Percentiles rank a stretch among this genome's conserved stretches.
phyloP scores from a whole-genome alignment of 2,888 invertebrate genomes.

The Rotaria macrura region DNA sequence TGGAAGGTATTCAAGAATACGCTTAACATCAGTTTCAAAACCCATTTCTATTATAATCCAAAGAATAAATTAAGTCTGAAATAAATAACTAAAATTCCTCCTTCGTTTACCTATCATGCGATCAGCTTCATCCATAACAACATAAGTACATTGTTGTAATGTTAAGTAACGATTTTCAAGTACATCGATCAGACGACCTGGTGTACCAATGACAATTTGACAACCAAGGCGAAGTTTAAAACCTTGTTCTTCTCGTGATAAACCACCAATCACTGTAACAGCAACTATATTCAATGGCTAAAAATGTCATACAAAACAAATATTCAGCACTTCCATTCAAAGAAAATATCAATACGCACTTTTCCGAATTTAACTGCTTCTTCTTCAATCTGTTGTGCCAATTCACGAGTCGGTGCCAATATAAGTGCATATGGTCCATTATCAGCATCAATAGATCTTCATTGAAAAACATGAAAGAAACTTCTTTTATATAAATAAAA shows the following conservation, averaged over 20 bases:
- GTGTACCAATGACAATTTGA: conserved; percentile 98
- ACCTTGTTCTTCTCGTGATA: conserved; percentile 95
- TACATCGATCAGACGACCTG: conserved; percentile 95
- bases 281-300: conserved; percentile 42
- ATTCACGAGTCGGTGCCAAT: conserved; percentile 93
- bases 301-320: too few species aligned
- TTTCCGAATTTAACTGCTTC: conserved; percentile 94
- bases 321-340: too few species aligned
- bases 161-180: conserved; percentile 93
- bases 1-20: conserved; percentile 92
- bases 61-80: too few species aligned
- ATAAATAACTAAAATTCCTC: too few species aligned
- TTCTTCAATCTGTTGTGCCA: conserved; percentile 98
- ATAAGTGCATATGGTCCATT: conserved; percentile 95
- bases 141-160: conserved; percentile 90
- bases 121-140: conserved; percentile 73
- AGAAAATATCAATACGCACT: conserved; percentile 64
- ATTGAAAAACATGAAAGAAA: background rate
- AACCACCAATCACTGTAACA: conserved; percentile 51
- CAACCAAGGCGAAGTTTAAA: conserved; percentile 88
- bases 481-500: background rate
- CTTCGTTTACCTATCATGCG: conserved; percentile 66
- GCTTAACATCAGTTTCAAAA: conserved; percentile 89
- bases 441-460: conserved; percentile 49
- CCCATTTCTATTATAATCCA: conserved; percentile 73